phyloP scores from a whole-genome alignment of 2,113 vertebrate species.

The Notothenia rossii region DNA sequence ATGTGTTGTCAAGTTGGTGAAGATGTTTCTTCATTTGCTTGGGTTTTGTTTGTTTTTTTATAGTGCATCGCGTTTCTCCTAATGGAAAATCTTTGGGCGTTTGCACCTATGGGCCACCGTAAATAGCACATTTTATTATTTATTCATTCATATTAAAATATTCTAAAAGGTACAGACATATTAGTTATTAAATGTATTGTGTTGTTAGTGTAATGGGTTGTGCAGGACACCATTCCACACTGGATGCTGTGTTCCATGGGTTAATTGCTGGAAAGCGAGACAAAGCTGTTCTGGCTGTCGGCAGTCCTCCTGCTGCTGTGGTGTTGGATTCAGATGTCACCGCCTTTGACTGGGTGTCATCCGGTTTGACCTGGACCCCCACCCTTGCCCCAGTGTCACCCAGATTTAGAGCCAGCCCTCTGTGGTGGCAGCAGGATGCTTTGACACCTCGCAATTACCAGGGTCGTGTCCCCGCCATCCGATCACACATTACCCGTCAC shows the following conservation, averaged over 20 bases:
- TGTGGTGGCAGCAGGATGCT: conserved; percentile 75
- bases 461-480: conserved; percentile 73
- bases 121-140: no score
- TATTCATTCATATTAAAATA: no score
- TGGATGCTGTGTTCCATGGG: neutral
- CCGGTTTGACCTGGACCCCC: conserved; percentile 58
- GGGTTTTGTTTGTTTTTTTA: no score
- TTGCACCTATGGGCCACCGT: no score
- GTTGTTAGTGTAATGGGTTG: no score
- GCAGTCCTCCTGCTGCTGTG: neutral
- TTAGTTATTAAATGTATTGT: no score
- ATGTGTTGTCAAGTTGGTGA: no score
- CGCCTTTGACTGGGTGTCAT: conserved; percentile 64
- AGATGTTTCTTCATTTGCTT: no score
- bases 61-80: no score
- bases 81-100: no score
- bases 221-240: neutral
- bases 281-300: neutral
- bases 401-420: conserved; percentile 57
- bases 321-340: conserved; percentile 59
- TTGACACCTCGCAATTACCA: conserved; percentile 74
- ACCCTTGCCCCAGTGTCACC: conserved; percentile 45
- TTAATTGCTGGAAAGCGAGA: conserved; percentile 4
- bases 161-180: no score
- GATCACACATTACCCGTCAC: conserved; percentile 72